Evolutionary conservation across 2,888 invertebrate species (phyloP), one percentile per base, ranked within the genome.

Genomic region (Gari tellinella): DNA sequence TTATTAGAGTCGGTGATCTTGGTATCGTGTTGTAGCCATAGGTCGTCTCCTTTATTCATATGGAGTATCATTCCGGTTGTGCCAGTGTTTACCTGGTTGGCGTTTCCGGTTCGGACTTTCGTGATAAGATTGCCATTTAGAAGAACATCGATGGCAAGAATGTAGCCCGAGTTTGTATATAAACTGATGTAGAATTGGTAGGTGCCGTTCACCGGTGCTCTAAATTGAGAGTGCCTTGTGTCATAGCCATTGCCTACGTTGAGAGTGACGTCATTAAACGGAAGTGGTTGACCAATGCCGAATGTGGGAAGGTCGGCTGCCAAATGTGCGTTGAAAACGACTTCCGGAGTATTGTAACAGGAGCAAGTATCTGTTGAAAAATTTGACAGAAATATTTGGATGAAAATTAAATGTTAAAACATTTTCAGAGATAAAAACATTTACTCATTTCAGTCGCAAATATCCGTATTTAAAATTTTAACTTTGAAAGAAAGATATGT

Each of bases 151-250:
- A 60, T 73, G 0, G 67, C 73, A 1, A 78, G 15, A 15, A 7
- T 48, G 61, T 70, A 74, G 1, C 70, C 78, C 19, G 70, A 88
- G 56, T 89, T 88, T 0, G 89, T 89, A 1, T 90, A 85, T 31
- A 90, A 80, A 41, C 88, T 84, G 25, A 89, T 86, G 60, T 85
- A 86, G 80, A 91, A 90, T 65, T 86, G 84, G 83, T 86, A 91
- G 0, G 86, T 87, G 37, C 89, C 91, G 72, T 86, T 87, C 62
- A 85, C 74, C 1, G 89, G 89, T 5, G 91, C 89, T 3, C 87
- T 85, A 69, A 90, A 91, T 7, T 87, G 77, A 8, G 88, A 88
- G 7, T 88, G 82, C 8, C 85, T 73, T 1, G 78, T 65, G 62
- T 85, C 82, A 75, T 89, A 90, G 7, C 81, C 88, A 10, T 78